These are phyloP conservation scores for Aeoliscus strigatus DNA, from an alignment of 2,797 vertebrate species.

Conservation along the genomic window DNA sequence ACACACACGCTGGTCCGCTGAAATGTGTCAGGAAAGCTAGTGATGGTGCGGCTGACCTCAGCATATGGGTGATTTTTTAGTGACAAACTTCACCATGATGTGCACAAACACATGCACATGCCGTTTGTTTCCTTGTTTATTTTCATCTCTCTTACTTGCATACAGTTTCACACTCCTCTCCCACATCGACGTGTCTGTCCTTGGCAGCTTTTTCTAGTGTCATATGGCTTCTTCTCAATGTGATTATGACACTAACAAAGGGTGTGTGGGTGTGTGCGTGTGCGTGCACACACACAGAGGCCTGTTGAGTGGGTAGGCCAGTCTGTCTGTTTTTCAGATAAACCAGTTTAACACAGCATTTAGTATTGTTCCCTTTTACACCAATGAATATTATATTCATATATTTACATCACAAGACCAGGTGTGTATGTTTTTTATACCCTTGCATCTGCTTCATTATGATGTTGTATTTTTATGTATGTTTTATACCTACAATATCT, in stretches of 20 bases:
- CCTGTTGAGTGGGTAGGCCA: conserved; percentile 54
- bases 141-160: conserved; percentile 42
- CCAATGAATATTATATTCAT: not conserved
- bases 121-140: conserved; percentile 22
- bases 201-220: conserved; percentile 51
- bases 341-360: conserved; percentile 9
- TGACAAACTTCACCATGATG: conserved; percentile 48
- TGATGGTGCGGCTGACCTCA: conserved; percentile 64
- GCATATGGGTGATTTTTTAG: conserved; percentile 60
- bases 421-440: too few relatives aligned
- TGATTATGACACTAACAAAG: conserved; percentile 58
- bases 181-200: conserved; percentile 40
- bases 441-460: too few relatives aligned
- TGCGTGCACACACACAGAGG: conserved; percentile 10
- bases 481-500: too few relatives aligned
- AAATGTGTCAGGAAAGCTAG: conserved; percentile 49
- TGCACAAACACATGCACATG: conserved; percentile 10
- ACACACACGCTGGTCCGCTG: conserved; percentile 13
- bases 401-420: too few relatives aligned
- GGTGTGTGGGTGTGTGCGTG: conserved; percentile 11
- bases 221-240: conserved; percentile 58
- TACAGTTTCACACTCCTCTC: conserved; percentile 44
- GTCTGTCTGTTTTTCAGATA: conserved; percentile 24
- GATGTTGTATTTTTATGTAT: too few relatives aligned
- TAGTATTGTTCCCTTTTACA: conserved; percentile 11